A percentile compares a stretch with the other conserved stretches of the same genome.
These are phyloP conservation scores for Zapornia atra DNA, from an alignment of 2,113 vertebrate species.

Conservation along the genomic window DNA sequence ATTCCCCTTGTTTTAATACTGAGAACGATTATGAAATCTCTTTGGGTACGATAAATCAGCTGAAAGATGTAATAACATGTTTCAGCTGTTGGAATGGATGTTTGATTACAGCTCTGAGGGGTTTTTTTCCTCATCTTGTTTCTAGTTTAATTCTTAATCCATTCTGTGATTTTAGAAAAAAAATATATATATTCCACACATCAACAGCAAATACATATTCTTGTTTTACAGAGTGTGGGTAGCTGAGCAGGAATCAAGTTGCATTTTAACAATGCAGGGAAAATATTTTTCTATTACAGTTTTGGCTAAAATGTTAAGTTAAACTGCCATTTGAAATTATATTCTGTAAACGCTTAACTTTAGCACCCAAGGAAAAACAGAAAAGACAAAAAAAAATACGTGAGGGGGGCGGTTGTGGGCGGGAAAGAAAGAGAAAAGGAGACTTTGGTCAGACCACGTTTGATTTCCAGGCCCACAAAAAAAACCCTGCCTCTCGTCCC, in stretches of 20 bases:
- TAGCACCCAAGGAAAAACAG: background rate
- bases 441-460: background rate
- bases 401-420: no score
- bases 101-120: conserved; percentile 76
- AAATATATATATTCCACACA: background rate
- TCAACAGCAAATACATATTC: conserved; percentile 48
- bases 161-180: conserved; percentile 53
- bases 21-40: conserved; percentile 82
- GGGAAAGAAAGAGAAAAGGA: background rate
- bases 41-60: conserved; percentile 79
- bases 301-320: conserved; percentile 45
- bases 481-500: background rate
- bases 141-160: conserved; percentile 70
- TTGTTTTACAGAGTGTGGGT: conserved; percentile 47
- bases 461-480: conserved; percentile 19
- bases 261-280: conserved; percentile 39
- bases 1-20: conserved; percentile 82
- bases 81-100: conserved; percentile 75
- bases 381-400: background rate
- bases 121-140: conserved; percentile 61
- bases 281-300: conserved; percentile 35
- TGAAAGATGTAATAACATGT: conserved; percentile 72
- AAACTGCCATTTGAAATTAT: conserved; percentile 39
- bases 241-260: background rate
- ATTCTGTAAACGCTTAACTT: conserved; percentile 12